Evolutionary conservation across 2,888 invertebrate species (phyloP), one percentile per base, ranked within the genome.

Genomic region (Mesochorus sp.): DNA sequence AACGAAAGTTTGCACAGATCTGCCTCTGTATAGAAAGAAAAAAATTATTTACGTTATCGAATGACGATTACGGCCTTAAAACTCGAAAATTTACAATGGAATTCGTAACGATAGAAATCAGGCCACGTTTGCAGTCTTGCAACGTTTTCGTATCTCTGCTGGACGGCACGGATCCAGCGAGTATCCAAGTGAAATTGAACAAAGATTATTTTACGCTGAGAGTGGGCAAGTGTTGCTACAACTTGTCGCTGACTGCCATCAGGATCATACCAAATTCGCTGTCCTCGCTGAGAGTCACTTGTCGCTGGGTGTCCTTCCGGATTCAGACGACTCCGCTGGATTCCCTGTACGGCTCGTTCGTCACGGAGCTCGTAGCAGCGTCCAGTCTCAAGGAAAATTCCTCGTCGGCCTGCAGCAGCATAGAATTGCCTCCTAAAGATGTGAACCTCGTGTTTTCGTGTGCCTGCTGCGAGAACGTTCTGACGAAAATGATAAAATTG

Each of bases 251-350:
- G 5, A 82, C 84, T 10, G 73, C 70, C 10, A 77, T 89, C 2
- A 88, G 85, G 78, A 79, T 90, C 17, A 80, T 88, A 71, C 90
- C 90, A 6, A 80, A 81, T 28, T 87, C 89, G 0, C 64, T 90
- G 8, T 90, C 90, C 2, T 85, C 85, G 0, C 80, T 91, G 31
- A 85, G 76, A 44, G 79, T 90, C 31, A 75, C 77, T 0, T 82
- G 84, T 6, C 84, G 83, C 66, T 91, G 90, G 90, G 84, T 91
- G 44, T 88, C 86, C 8, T 89, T 91, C 74, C 86, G 90, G 6
- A 80, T 88, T 28, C 88, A 89, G 82, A 89, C 88, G 34, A 83
- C 83, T 26, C 87, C 88, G 3, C 53, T 71, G 0, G 81, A 87
- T 37, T 82, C 83, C 10, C 57, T 80, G n/a, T 86, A 85, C 70